Evolutionary conservation across 1,140 invertebrate genomes (phyloP), one percentile per base, ranked within the genome.

Genomic region (Drosophila carrolli): DNA sequence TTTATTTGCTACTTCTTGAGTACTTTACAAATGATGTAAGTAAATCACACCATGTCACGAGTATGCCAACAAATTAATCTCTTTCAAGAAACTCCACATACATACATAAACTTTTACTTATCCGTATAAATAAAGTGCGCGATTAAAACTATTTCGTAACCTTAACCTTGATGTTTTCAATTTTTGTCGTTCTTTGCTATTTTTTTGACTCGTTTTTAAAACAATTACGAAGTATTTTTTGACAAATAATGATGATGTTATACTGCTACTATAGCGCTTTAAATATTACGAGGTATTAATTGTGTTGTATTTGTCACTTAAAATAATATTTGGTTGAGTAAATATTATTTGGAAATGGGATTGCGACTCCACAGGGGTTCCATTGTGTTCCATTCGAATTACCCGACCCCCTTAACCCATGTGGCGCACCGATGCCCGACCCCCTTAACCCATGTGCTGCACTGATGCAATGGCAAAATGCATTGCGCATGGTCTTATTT

Each of bases 381-480:
- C 80, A 83, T 82, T 82, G 81, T 83, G 29, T 23, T 23, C 60
- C 50, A 53, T 8, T 5, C 29, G 8, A 35, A 16, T 6, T 35
- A 35, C 32, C 29, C 7, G 29, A 7, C 29, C 29, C 7, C 9
- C n/a, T 16, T 16, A 50, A 32, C 13, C 27, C 29, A 37, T 61
- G 43, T 46, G 55, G 56, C 65, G 53, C 60, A 82, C 70, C 86
- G 82, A 82, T 86, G 78, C n/a, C 9, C 7, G 4, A 9, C 6
- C 55, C 32, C 29, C 13, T 47, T 47, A 41, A 38, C 29, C 53
- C 37, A 37, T 61, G 43, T 43, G 55, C 47, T 68, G 53, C 63
- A 82, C 75, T 85, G 82, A 82, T 86, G 83, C 82, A 86, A 81
- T 58, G 47, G 53, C 68, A 70, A 86, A 83, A 78, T 81, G 83